Evolutionary conservation across 35 echinoderm and acorn worm genomes (phyloP), one percentile per base, ranked within the genome.

Genomic region (Ptychodera flava): DNA sequence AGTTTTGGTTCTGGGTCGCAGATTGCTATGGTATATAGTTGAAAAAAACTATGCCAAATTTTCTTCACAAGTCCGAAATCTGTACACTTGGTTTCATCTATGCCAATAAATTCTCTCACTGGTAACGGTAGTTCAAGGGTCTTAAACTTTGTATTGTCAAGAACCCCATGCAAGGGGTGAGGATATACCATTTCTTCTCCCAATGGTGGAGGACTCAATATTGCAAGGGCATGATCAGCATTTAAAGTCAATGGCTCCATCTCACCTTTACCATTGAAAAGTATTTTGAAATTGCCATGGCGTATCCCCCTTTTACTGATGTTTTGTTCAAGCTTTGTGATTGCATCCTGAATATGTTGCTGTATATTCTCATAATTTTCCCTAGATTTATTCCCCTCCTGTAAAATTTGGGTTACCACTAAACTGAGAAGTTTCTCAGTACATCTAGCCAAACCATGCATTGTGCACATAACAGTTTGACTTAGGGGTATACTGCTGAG

Each of bases 371-470:
- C 16, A 29, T 78, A 77, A 80, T 78, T 16, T 88, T 88, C 77
- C 31, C 38, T 35, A 81, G 78, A 77, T 78, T 88, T 88, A 30
- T 36, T 34, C 76, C 37, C 80, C 1, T 82, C 31, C 35, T 22
- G 36, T 0, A 79, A 16, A 15, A 88, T 64, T 1, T 36, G 14
- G 29, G 80, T 35, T 0, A 89, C 88, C 37, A 83, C 88, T 33
- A 89, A 29, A 12, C 80, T 89, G 16, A 89, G 31, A 16, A 89
- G 30, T 37, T 84, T 89, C 33, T 89, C 88, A 83, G 83, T 81
- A 32, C 32, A 53, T 36, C 88, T 12, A 64, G 88, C 81, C 28
- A 89, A 16, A 22, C 35, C 88, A 89, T 82, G 87, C 36, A 89
- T 6, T 6, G 22, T 6, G 45, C 45, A 64, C 45, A 64, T 64